Evolutionary conservation across 2,888 invertebrate genomes (phyloP), one percentile per base, ranked within the genome.

Genomic region (Resseliella maxima): DNA sequence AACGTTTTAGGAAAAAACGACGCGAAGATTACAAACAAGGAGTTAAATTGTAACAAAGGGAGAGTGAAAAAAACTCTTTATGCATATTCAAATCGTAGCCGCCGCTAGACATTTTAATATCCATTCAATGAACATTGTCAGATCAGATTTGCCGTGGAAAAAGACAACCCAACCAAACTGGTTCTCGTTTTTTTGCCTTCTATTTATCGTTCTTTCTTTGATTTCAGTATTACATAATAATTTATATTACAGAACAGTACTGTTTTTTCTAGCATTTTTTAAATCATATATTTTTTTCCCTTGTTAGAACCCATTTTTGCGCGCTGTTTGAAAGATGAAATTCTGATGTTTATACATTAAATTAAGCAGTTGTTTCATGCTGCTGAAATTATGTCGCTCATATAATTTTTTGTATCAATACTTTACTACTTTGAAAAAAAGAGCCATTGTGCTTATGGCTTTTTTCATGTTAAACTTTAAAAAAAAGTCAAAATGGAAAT

Each of bases 41-140:
- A 59, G 59, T 59, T 59, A 15, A 59, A 59, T 24, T 59, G 27
- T 27, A 24, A 24, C 59, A 59, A 72, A 72, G 72, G 72, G 72
- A 72, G 72, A 72, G n/a, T 31, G 27, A 72, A 72, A 72, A 72
- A 35, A 72, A 72, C 72, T 72, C 72, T 72, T 72, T 31, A 72
- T 72, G 72, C 72, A 72, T 72, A 72, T 72, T 31, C 72, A 72
- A 72, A 35, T 72, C 15, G 31, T 72, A 35, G 72, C 72, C 72
- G 72, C 72, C 72, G 72, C 72, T 72, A 72, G 72, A 72, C 72
- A 72, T 72, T 72, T 72, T 72, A 72, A 72, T 72, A 72, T 72
- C 72, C 72, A 72, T 72, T 72, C 72, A 72, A 72, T 72, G 72
- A 72, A 72, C 72, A 31, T 31, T 72, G 72, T 72, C 72, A 18